Evolutionary conservation across 2,797 vertebrate genomes (phyloP).

Genomic region (Sebastes nivosus): DNA sequence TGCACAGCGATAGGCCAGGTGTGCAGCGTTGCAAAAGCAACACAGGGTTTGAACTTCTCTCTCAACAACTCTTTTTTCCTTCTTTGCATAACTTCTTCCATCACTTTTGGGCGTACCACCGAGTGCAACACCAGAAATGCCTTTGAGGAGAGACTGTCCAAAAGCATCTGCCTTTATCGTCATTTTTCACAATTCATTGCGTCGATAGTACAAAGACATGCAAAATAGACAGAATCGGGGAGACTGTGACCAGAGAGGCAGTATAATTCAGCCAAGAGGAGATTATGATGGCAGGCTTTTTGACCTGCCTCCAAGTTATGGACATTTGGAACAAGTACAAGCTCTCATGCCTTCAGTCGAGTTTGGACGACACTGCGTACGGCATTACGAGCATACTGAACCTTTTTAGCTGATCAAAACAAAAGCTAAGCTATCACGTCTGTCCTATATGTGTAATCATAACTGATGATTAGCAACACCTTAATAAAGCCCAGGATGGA

Average conservation of each 20-base stretch:
- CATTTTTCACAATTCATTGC: constrained; percentile 14
- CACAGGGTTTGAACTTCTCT: neutral
- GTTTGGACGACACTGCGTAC: neutral
- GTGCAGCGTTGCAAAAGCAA: neutral
- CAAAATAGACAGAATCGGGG: neutral
- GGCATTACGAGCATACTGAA: neutral
- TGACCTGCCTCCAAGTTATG: neutral
- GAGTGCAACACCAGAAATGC: constrained; percentile 6
- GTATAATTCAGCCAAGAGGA: neutral
- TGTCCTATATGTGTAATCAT: neutral
- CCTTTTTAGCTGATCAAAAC: neutral
- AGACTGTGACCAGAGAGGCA: neutral
- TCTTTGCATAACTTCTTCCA: neutral
- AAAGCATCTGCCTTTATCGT: neutral
- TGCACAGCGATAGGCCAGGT: neutral
- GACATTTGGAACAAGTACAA: neutral
- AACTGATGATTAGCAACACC: neutral
- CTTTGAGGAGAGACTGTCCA: constrained; percentile 6
- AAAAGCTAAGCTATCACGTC: neutral
- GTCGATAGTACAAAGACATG: constrained; percentile 11
- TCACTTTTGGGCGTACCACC: neutral
- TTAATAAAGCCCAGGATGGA: neutral
- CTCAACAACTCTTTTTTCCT: neutral
- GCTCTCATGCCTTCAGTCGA: neutral
- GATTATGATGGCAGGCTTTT: neutral